phyloP scores from a whole-genome alignment of 1,140 invertebrate species.

The Drosophila nasuta region DNA sequence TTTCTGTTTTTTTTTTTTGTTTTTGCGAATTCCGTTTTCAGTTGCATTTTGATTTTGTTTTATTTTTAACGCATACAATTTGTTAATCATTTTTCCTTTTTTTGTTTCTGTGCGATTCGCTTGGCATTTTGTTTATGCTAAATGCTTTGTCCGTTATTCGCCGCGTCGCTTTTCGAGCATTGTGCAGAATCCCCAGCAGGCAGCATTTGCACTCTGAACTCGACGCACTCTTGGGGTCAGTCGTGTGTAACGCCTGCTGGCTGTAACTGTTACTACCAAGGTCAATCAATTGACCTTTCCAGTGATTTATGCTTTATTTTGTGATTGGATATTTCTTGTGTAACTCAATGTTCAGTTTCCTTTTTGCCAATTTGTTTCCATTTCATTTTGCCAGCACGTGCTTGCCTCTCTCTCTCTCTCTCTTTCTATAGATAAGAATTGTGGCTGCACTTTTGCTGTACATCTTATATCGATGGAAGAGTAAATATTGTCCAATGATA shows the following conservation, averaged over 20 bases:
- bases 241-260: slow-evolving; percentile 4
- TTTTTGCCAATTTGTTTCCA: slow-evolving; percentile 5
- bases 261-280: slow-evolving; percentile 47
- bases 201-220: slow-evolving; percentile 49
- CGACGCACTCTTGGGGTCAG: slow-evolving; percentile 14
- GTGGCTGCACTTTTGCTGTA: not conserved
- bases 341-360: not conserved
- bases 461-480: slow-evolving; percentile 27
- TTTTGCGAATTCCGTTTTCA: slow-evolving; percentile 4
- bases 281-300: slow-evolving; percentile 65
- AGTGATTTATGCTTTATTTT: slow-evolving; percentile 41
- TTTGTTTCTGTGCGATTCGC: not conserved
- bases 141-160: slow-evolving; percentile 33
- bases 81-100: slow-evolving; percentile 58
- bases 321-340: slow-evolving; percentile 21
- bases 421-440: slow-evolving; percentile 27
- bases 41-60: slow-evolving; percentile 70
- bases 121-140: slow-evolving; percentile 49
- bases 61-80: slow-evolving; percentile 73
- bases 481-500: slow-evolving; percentile 30
- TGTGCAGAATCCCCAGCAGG: not conserved
- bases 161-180: not conserved
- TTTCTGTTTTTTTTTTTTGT: slow-evolving; percentile 19
- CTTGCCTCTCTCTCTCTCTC: slow-evolving; percentile 10
- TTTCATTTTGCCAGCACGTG: slow-evolving; percentile 40